phyloP scores from a whole-genome alignment of 2,797 vertebrate genomes.

The Eulemur rubriventer region DNA sequence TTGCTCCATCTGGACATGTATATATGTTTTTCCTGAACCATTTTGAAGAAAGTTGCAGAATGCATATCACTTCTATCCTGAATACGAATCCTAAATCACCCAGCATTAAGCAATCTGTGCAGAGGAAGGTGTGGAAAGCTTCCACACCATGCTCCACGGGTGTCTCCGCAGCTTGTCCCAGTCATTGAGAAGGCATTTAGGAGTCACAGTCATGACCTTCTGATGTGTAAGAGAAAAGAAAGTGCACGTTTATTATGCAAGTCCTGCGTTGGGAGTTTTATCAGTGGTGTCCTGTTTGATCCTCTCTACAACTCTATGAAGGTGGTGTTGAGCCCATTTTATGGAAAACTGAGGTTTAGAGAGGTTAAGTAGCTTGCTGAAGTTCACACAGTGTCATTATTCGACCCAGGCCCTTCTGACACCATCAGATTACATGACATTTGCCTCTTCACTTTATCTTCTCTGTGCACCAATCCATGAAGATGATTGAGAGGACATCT shows the following conservation, averaged over 20 bases:
- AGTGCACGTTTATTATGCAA: neutral
- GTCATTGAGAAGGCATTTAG: neutral
- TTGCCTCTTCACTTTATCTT: neutral
- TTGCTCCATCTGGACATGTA: neutral
- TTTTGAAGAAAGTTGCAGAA: neutral
- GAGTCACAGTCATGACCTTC: neutral
- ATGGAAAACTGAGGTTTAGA: neutral
- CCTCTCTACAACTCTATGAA: neutral
- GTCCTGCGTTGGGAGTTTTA: neutral
- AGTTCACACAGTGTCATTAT: neutral
- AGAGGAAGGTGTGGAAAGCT: neutral
- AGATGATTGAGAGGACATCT: neutral
- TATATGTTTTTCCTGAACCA: neutral
- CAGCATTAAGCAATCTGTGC: neutral
- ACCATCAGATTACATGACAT: neutral
- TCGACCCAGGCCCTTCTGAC: neutral
- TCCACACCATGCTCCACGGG: neutral
- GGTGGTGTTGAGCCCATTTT: neutral
- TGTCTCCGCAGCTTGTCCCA: neutral
- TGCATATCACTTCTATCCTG: neutral
- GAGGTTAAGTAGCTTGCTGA: constrained; percentile 7
- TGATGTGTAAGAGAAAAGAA: neutral
- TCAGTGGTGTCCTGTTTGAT: neutral
- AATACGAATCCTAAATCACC: neutral
- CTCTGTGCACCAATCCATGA: neutral